phyloP scores from a whole-genome alignment of 2,113 vertebrate genomes.

The Scytalopus superciliaris region DNA sequence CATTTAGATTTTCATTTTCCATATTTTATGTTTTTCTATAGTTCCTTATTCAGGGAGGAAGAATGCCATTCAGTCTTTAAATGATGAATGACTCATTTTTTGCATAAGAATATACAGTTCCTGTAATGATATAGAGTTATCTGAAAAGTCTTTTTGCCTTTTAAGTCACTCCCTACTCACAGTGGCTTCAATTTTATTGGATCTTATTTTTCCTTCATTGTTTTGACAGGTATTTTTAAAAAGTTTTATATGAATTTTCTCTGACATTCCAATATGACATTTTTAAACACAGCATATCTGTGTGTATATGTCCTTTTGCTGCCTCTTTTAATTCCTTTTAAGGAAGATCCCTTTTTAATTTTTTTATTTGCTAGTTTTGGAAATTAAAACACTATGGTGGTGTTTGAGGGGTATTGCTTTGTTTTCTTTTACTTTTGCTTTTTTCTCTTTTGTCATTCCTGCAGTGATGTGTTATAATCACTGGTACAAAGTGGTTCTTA shows the following conservation, averaged over 20 bases:
- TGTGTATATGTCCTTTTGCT: background rate
- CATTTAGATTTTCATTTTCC: background rate
- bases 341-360: background rate
- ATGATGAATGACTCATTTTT: background rate
- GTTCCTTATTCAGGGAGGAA: background rate
- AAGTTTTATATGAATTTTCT: background rate
- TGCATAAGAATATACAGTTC: background rate
- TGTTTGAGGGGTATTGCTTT: background rate
- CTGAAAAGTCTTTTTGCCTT: background rate
- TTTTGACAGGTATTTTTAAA: background rate
- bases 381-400: background rate
- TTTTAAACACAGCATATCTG: background rate
- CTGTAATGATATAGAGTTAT: background rate
- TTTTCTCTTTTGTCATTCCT: background rate
- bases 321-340: background rate
- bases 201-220: background rate
- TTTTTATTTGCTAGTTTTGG: background rate
- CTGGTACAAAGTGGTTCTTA: background rate
- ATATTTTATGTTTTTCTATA: background rate
- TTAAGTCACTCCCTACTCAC: background rate
- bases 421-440: background rate
- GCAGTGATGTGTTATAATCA: background rate
- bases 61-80: background rate
- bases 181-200: background rate
- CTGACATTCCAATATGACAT: background rate